A percentile compares a stretch with the other conserved stretches of the same genome.
phyloP scores from a whole-genome alignment of 1,140 invertebrate species.

The Gonioctena quinquepunctata region DNA sequence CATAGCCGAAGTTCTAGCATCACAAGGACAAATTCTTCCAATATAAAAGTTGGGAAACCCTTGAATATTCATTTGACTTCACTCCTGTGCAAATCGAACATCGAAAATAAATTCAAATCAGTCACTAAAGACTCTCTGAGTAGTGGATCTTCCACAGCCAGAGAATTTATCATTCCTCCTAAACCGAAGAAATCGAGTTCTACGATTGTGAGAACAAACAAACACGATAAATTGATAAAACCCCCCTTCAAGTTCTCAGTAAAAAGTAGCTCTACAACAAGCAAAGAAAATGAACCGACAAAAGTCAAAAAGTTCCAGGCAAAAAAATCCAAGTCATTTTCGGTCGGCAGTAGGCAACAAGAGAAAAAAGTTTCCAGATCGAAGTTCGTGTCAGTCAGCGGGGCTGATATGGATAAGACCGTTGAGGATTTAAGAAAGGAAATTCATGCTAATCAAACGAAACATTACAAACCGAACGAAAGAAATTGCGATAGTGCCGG shows the following conservation, averaged over 20 bases:
- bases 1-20: no score
- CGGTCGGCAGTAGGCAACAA: neutral
- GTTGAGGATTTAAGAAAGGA: neutral
- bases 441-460: neutral
- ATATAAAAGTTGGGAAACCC: no score
- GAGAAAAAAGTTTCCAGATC: neutral
- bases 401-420: neutral
- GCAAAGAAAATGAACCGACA: neutral
- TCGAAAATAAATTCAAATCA: neutral
- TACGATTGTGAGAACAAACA: neutral
- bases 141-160: neutral
- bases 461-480: no score
- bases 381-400: neutral
- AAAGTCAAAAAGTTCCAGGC: neutral
- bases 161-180: neutral
- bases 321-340: neutral
- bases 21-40: no score
- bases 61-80: no score
- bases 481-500: neutral
- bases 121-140: neutral
- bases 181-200: neutral
- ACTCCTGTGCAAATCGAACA: neutral
- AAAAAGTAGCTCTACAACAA: neutral
- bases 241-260: neutral
- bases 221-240: neutral